Percentiles rank a stretch among this genome's conserved stretches.
Conservation (phyloP, 2,797 vertebrate genomes). For the Antennarius maculatus region DNA sequence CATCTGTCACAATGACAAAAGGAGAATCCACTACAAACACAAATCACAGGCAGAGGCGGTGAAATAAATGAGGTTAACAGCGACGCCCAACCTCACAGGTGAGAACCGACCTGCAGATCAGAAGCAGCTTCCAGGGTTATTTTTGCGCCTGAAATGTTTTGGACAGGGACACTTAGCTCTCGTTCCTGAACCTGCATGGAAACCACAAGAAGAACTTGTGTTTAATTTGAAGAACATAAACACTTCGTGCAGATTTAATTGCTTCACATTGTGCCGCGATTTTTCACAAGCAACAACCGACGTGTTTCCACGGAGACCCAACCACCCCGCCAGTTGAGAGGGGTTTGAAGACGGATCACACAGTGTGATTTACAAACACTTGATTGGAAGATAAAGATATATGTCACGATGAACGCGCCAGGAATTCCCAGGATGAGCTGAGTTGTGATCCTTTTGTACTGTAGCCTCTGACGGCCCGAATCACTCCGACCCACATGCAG, state of each 20-base stretch:
- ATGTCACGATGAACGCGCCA: slow-evolving; percentile 13
- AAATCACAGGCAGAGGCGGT: no score
- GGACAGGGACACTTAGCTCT: no score
- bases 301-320: neutral
- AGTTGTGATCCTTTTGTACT: slow-evolving; percentile 20
- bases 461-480: slow-evolving; percentile 20
- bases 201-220: neutral
- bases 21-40: no score
- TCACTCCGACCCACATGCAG: slow-evolving; percentile 5
- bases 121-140: no score
- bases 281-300: slow-evolving; percentile 10
- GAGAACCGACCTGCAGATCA: neutral
- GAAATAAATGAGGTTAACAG: slow-evolving; percentile 40
- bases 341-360: neutral
- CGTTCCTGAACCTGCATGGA: neutral
- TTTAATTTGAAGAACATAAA: slow-evolving; percentile 20
- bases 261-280: neutral
- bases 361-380: slow-evolving; percentile 2
- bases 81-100: neutral
- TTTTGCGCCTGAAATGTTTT: no score
- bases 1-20: no score
- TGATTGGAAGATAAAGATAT: slow-evolving; percentile 15
- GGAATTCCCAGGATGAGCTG: slow-evolving; percentile 23
- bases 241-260: slow-evolving; percentile 24
- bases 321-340: neutral